Evolutionary conservation across 2,113 vertebrate species (phyloP).

Genomic region (Melanotaenia duboulayi): DNA sequence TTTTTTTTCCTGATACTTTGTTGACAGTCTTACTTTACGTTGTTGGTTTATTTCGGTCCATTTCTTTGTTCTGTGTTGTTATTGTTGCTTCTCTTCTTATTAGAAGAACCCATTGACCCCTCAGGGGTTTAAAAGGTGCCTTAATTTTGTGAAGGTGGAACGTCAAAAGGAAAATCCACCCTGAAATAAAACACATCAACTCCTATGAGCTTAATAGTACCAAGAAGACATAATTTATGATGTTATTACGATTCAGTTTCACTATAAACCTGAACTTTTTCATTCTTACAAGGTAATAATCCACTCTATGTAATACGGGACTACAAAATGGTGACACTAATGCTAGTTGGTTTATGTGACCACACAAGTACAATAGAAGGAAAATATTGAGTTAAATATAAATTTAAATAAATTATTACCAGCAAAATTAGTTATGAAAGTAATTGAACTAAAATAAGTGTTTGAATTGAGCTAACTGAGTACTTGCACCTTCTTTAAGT

Average conservation of each 20-base stretch:
- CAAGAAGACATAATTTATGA: not conserved
- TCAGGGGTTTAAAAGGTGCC: constrained; percentile 80
- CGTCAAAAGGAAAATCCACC: constrained; percentile 60
- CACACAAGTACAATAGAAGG: too few species aligned
- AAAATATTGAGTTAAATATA: too few species aligned
- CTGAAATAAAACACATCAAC: constrained; percentile 46
- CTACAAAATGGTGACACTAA: not conserved
- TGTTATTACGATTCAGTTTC: not conserved
- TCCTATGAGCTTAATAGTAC: constrained; percentile 15
- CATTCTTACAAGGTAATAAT: not conserved
- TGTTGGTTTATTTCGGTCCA: constrained; percentile 50
- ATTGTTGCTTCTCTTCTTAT: constrained; percentile 83
- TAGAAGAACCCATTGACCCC: constrained; percentile 85
- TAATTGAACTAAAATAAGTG: too few species aligned
- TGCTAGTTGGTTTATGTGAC: too few species aligned
- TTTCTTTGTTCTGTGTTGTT: constrained; percentile 67
- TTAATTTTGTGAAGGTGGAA: constrained; percentile 84
- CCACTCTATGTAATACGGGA: not conserved
- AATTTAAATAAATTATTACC: too few species aligned
- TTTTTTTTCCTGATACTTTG: constrained; percentile 43
- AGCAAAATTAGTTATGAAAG: too few species aligned
- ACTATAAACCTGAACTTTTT: not conserved
- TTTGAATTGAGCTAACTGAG: too few species aligned
- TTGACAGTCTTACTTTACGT: constrained; percentile 49
- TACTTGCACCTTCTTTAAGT: too few species aligned